A percentile compares a stretch with the other conserved stretches of the same genome.
Conservation (phyloP, 2,888 invertebrate species). For the Drosophila buzzatii region DNA sequence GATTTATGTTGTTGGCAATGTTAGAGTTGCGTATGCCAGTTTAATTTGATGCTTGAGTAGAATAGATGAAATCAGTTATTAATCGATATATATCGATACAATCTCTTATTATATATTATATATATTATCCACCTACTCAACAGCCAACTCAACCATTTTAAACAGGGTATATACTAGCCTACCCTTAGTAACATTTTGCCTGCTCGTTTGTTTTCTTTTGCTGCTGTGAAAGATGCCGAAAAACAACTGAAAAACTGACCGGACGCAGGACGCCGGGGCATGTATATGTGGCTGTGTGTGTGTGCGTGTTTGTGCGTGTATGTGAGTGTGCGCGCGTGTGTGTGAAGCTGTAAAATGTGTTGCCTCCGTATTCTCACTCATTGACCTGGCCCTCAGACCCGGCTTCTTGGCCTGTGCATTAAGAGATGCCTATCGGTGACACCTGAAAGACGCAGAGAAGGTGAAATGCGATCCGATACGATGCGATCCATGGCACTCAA, state of each 20-base stretch:
- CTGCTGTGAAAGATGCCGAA: slow-evolving; percentile 43
- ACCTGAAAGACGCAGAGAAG: slow-evolving; percentile 81
- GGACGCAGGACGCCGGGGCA: slow-evolving; percentile 19
- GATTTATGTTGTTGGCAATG: background rate
- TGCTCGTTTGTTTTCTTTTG: slow-evolving; percentile 3
- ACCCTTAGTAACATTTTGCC: accelerated
- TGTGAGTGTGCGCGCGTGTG: slow-evolving; percentile 18
- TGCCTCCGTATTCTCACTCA: slow-evolving; percentile 56
- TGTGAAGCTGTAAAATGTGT: slow-evolving; percentile 68
- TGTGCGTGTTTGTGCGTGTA: background rate
- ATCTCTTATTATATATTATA: no score
- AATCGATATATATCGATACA: background rate
- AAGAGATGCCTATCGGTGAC: slow-evolving; percentile 84
- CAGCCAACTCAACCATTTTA: background rate
- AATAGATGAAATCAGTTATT: background rate
- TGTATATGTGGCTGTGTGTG: background rate
- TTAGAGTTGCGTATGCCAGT: background rate
- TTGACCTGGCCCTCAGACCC: slow-evolving; percentile 39
- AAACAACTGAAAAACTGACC: slow-evolving; percentile 50
- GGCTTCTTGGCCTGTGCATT: slow-evolving; percentile 69
- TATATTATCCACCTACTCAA: background rate
- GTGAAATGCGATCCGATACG: slow-evolving; percentile 84
- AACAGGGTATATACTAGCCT: slow-evolving; percentile 1
- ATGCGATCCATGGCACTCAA: slow-evolving; percentile 74
- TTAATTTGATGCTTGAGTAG: background rate